Conservation (phyloP, 2,888 invertebrate genomes). For the Microchrysa polita region DNA sequence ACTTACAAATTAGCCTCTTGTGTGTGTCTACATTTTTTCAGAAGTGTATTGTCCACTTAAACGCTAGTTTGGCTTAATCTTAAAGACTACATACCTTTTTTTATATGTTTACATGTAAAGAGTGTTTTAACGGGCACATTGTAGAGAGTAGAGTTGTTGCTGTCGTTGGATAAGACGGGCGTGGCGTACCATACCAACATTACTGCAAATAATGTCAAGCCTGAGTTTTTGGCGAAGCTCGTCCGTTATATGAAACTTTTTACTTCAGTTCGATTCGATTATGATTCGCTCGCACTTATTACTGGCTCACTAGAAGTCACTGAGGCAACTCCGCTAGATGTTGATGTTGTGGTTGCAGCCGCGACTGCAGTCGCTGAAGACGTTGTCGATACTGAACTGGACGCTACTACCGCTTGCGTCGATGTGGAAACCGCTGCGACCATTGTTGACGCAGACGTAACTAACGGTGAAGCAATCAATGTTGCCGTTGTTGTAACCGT, state of each 20-base stretch:
- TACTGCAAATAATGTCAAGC: constrained; percentile 28
- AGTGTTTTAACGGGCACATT: constrained; percentile 35
- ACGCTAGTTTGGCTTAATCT: constrained; percentile 42
- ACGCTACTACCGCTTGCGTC: neutral
- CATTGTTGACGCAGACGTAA: neutral
- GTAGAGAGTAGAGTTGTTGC: constrained; percentile 33
- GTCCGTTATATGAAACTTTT: neutral
- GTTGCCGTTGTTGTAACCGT: neutral
- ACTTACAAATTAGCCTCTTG: constrained; percentile 37
- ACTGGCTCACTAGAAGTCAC: too few species aligned
- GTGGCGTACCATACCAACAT: neutral
- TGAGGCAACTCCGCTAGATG: neutral
- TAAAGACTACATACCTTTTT: neutral
- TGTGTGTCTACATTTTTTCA: constrained; percentile 27
- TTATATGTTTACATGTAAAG: constrained; percentile 20
- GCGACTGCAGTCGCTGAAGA: constrained; percentile 16
- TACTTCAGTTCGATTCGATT: neutral
- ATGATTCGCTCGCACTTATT: too few species aligned
- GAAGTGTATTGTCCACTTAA: constrained; percentile 29
- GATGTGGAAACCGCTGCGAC: constrained; percentile 10
- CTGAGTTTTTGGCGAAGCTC: constrained; percentile 12
- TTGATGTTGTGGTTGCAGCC: constrained; percentile 30
- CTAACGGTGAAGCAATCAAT: constrained; percentile 2
- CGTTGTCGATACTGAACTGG: neutral
- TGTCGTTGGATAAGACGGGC: constrained; percentile 14